These are phyloP conservation scores for Cheumatopsyche charites DNA, from an alignment of 1,140 invertebrate species.

Conservation along the genomic window DNA sequence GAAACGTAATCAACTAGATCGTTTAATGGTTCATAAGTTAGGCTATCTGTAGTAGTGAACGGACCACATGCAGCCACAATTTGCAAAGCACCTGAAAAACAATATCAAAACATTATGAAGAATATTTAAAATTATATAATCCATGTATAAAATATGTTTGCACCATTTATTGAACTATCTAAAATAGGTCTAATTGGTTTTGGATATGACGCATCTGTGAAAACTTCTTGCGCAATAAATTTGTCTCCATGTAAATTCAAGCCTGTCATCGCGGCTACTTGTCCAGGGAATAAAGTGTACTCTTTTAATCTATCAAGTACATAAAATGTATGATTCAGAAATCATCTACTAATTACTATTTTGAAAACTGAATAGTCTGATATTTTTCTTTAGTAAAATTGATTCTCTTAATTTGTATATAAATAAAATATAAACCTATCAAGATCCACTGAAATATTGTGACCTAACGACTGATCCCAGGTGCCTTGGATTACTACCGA, in stretches of 20 bases:
- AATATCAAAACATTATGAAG: background rate
- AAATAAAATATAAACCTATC: conserved; percentile 48
- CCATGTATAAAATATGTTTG: background rate
- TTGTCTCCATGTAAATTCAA: conserved; percentile 71
- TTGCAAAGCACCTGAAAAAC: conserved; percentile 63
- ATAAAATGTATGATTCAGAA: conserved; percentile 63
- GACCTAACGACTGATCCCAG: conserved; percentile 59
- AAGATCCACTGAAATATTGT: conserved; percentile 55
- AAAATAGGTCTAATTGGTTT: conserved; percentile 29
- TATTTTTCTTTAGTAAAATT: too few relatives aligned
- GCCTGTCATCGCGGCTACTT: conserved; percentile 78
- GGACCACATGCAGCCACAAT: conserved; percentile 83
- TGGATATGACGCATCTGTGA: conserved; percentile 56
- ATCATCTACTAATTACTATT: too few relatives aligned
- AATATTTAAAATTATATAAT: background rate
- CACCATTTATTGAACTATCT: conserved; percentile 36
- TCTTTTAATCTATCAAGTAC: conserved; percentile 68
- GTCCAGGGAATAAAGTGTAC: conserved; percentile 84
- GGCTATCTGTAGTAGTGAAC: conserved; percentile 76
- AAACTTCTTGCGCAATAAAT: conserved; percentile 72
- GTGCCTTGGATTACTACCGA: conserved; percentile 75
- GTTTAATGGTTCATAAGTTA: conserved; percentile 80
- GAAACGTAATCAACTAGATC: conserved; percentile 75
- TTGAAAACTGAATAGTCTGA: too few relatives aligned
- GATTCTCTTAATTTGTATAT: background rate